These are phyloP conservation scores for Eulacestoma nigropectus DNA, from an alignment of 2,113 vertebrate species.

Conservation along the genomic window DNA sequence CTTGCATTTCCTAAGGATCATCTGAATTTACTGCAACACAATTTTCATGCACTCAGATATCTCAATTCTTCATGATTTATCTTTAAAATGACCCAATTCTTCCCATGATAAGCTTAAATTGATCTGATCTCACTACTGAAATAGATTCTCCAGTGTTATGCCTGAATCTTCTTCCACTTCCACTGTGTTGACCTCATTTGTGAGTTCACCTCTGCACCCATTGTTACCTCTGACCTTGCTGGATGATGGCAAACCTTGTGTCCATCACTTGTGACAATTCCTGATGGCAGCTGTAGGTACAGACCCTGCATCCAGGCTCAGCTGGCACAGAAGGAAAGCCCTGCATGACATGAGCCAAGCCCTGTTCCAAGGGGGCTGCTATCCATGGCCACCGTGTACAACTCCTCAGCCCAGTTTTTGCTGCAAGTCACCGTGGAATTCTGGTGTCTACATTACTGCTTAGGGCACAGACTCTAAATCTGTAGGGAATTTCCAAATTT, in stretches of 20 bases:
- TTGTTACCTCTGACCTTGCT: fast-evolving
- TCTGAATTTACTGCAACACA: neutral
- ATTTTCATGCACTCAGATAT: neutral
- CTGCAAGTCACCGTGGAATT: neutral
- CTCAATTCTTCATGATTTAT: neutral
- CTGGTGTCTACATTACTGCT: neutral
- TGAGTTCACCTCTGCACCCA: neutral
- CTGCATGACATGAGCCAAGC: neutral
- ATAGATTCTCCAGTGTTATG: neutral
- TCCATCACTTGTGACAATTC: neutral
- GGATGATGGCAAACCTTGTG: neutral
- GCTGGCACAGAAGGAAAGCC: neutral
- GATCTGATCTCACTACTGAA: neutral
- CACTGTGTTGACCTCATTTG: neutral
- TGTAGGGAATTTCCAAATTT: neutral
- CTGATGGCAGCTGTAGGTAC: neutral
- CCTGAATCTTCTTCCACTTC: neutral
- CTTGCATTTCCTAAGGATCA: neutral
- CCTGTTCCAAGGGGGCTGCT: neutral
- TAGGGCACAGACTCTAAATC: neutral
- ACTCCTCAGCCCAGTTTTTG: neutral
- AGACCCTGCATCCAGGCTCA: neutral
- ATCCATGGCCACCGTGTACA: fast-evolving
- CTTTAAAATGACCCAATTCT: neutral
- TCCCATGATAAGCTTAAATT: neutral